Evolutionary conservation across 2,797 vertebrate species (phyloP).

Genomic region (Peromyscus eremicus): DNA sequence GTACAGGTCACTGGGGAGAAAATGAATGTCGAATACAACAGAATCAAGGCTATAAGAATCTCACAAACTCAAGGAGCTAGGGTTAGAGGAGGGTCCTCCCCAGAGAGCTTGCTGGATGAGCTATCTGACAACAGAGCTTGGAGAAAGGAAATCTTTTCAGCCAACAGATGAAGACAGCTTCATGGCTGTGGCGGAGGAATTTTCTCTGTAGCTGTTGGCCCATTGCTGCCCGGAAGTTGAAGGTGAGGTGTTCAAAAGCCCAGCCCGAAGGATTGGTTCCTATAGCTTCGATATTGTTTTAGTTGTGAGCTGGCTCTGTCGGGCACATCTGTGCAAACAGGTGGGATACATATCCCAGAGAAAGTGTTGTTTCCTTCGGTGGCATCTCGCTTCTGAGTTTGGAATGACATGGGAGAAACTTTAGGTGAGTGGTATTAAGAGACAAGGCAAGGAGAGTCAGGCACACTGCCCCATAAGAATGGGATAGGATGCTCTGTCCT

Average conservation of each 20-base stretch:
- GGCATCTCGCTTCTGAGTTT: background rate
- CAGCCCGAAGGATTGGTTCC: background rate
- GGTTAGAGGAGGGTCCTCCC: background rate
- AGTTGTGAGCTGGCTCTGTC: background rate
- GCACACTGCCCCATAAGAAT: background rate
- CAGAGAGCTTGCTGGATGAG: background rate
- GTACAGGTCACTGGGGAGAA: background rate
- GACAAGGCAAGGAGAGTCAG: background rate
- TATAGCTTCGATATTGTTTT: background rate
- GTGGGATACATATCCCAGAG: background rate
- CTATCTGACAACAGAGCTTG: background rate
- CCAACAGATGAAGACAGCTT: background rate
- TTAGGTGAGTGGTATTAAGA: background rate
- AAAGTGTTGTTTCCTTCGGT: background rate
- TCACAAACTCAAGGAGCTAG: background rate
- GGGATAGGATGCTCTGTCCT: accelerated
- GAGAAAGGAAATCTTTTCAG: background rate
- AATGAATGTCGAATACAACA: background rate
- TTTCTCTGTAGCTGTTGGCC: background rate
- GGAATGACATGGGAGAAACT: background rate
- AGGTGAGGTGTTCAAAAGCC: background rate
- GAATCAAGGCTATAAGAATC: background rate
- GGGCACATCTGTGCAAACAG: background rate
- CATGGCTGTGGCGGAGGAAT: background rate
- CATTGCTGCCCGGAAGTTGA: background rate